Evolutionary conservation across 2,888 invertebrate species (phyloP), one percentile per base, ranked within the genome.

Genomic region (Sepioteuthis lessoniana): DNA sequence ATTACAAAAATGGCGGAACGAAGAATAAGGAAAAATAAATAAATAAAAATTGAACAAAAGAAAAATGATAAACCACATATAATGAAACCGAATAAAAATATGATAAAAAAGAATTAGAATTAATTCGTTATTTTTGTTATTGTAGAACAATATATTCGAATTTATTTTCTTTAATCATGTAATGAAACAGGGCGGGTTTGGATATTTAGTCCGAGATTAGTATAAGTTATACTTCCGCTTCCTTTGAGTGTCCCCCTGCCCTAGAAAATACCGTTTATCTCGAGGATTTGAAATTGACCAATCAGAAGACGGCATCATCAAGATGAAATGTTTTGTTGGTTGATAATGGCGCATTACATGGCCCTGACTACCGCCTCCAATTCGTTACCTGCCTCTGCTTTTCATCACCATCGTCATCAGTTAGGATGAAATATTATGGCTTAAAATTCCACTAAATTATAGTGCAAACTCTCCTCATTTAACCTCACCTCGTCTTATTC

Each of bases 1-100:
- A n/a, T 76, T 76, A 76, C 76, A n/a, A 76, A 76, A n/a, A 76
- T 76, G 76, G 76, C 76, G 76, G 76, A 76, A 76, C n/a, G n/a
- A 76, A 76, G n/a, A n/a, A 21, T 55, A 55, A 55, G 55, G 55
- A 25, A 55, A 25, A 55, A 55, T 25, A 55, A 7, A 13, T 31
- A 76, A 19, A 35, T 3, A 76, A 76, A 76, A 76, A 76, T 76
- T 76, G n/a, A 76, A 76, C n/a, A 76, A 76, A 76, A 35, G n/a
- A 76, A 35, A n/a, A 8, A n/a, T 55, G n/a, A 35, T 35, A n/a
- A 16, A 1, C 19, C 0, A 76, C 10, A 76, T n/a, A 76, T 76
- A 76, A n/a, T 13, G 10, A 76, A 35, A 8, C n/a, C 1, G 1
- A 13, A 1, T 3, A 76, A 35, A 16, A 76, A 76, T n/a, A 13